Evolutionary conservation across 2,888 invertebrate species (phyloP), one percentile per base, ranked within the genome.

Genomic region (Hedya salicella): DNA sequence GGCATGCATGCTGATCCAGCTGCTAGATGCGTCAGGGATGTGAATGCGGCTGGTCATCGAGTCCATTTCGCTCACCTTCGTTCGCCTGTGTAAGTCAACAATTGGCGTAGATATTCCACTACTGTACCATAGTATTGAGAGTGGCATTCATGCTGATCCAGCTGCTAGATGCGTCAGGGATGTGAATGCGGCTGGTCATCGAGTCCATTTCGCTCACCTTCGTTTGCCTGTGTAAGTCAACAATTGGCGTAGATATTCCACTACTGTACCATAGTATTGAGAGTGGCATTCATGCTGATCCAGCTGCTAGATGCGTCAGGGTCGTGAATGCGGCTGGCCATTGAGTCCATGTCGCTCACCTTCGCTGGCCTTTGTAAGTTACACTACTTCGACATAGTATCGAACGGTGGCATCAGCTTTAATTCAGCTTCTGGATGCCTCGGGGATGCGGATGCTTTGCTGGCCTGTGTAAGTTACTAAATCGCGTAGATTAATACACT

Each of bases 341-440:
- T 87, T 0, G 83, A 82, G 46, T 61, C 80, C 44, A 3, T 75
- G 0, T 70, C 82, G 0, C 68, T 87, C 3, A 76, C 79, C 52
- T 77, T 87, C 32, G 74, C 80, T 9, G 81, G 83, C 8, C 32
- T 86, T 8, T 79, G 87, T 87, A 73, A 84, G 86, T 82, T 68
- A 36, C n/a, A n/a, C n/a, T n/a, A n/a, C n/a, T n/a, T n/a, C n/a
- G n/a, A n/a, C n/a, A n/a, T n/a, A n/a, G n/a, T n/a, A n/a, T n/a
- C n/a, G n/a, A n/a, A n/a, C n/a, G n/a, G n/a, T n/a, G n/a, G n/a
- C n/a, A n/a, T n/a, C n/a, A n/a, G n/a, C n/a, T n/a, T n/a, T n/a
- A n/a, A n/a, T n/a, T n/a, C n/a, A n/a, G n/a, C n/a, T n/a, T n/a
- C n/a, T n/a, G n/a, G n/a, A n/a, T n/a, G n/a, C n/a, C n/a, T n/a